phyloP scores from a whole-genome alignment of 1,140 invertebrate species.

The Sweltsa coloradensis region DNA sequence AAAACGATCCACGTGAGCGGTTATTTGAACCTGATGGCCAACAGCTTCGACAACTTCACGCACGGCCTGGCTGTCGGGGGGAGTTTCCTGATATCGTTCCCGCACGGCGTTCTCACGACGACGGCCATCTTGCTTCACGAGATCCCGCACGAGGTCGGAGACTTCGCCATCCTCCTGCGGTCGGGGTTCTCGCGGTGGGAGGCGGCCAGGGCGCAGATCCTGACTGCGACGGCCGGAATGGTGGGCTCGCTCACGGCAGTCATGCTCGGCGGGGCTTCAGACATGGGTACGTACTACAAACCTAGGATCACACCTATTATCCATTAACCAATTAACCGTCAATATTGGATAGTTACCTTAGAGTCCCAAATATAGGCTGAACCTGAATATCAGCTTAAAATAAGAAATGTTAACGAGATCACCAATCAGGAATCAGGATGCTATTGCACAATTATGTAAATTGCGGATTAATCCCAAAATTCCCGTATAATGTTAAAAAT shows the following conservation, averaged over 20 bases:
- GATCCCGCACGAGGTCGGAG: constrained; percentile 94
- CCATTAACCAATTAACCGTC: no score
- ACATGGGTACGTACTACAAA: constrained; percentile 45
- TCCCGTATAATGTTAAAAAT: no score
- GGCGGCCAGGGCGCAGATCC: constrained; percentile 82
- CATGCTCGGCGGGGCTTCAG: constrained; percentile 63
- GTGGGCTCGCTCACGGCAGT: constrained; percentile 78
- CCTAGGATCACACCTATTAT: no score
- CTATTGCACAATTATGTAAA: no score
- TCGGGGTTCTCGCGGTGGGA: constrained; percentile 87
- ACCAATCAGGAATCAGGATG: no score
- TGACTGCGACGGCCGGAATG: constrained; percentile 77
- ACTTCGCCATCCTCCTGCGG: constrained; percentile 93
- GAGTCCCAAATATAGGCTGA: no score
- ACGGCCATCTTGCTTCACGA: constrained; percentile 90
- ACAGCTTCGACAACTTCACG: constrained; percentile 95
- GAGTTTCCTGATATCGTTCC: constrained; percentile 78
- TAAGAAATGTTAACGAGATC: no score
- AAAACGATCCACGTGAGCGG: constrained; percentile 41
- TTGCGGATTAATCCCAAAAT: no score
- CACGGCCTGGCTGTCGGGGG: constrained; percentile 94
- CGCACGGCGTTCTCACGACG: constrained; percentile 82
- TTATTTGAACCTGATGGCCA: constrained; percentile 89
- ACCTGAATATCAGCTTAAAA: no score
- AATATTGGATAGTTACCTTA: no score